Conservation (phyloP, 2,888 invertebrate genomes). For the Leptopterna dolabrata region DNA sequence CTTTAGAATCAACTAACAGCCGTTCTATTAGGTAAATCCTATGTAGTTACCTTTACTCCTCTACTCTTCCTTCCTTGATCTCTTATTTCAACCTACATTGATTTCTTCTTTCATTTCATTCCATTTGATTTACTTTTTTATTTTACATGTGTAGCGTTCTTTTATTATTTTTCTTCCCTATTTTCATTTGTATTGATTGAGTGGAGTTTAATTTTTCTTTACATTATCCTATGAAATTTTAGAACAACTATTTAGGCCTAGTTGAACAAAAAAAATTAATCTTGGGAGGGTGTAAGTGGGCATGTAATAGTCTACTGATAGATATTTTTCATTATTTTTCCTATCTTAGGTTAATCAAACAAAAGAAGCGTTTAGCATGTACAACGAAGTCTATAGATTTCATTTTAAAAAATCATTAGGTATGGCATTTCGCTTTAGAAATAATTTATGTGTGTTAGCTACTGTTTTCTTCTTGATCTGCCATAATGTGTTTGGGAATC, state of each 20-base stretch:
- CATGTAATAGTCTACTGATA: constrained; percentile 13
- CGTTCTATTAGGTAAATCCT: constrained; percentile 59
- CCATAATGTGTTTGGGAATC: constrained; percentile 2
- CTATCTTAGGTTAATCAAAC: not conserved
- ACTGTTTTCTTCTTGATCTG: not conserved
- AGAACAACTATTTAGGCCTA: constrained; percentile 3
- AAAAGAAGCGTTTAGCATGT: constrained; percentile 33
- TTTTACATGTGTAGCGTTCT: not conserved
- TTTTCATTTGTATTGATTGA: constrained; percentile 26
- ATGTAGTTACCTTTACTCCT: constrained; percentile 45
- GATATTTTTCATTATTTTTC: not conserved
- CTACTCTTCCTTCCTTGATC: constrained; percentile 18
- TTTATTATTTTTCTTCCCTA: constrained; percentile 12
- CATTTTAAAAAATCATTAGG: constrained; percentile 1
- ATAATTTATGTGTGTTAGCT: not conserved
- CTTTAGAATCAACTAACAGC: constrained; percentile 61
- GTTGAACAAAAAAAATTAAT: not conserved
- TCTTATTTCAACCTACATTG: constrained; percentile 35
- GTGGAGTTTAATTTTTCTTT: not conserved
- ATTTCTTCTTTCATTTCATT: constrained; percentile 26
- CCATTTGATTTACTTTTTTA: not conserved
- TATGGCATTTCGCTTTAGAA: not conserved
- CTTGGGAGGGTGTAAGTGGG: constrained; percentile 24
- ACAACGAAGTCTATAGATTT: not conserved
- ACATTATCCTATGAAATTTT: not conserved